A percentile compares a stretch with the other conserved stretches of the same genome.
These are phyloP conservation scores for Rostratula benghalensis DNA, from an alignment of 2,113 vertebrate genomes.

Conservation along the genomic window DNA sequence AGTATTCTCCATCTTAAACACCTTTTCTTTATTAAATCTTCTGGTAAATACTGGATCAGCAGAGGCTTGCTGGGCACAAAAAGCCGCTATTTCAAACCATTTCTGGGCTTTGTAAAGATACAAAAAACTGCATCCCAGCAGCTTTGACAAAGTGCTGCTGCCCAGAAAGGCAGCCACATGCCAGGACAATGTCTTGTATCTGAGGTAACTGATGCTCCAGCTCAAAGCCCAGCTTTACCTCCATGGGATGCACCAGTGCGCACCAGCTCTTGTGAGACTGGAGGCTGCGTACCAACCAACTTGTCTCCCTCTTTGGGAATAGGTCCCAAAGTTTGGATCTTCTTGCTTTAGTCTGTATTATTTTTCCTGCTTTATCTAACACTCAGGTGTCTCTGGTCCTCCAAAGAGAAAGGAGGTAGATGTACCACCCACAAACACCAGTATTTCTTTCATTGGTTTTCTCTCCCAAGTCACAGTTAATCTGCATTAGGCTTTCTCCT, in stretches of 20 bases:
- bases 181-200: not conserved
- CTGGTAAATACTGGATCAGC: not conserved
- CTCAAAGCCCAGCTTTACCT: not conserved
- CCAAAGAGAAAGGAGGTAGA: not conserved
- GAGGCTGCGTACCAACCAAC: accelerated
- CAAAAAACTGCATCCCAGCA: not conserved
- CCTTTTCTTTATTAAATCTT: not conserved
- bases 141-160: not conserved
- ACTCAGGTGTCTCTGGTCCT: not conserved
- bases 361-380: not conserved
- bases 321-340: not conserved
- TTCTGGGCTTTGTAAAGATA: not conserved
- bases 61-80: not conserved
- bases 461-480: not conserved
- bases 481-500: not conserved
- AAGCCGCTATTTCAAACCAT: not conserved
- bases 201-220: not conserved
- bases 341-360: not conserved
- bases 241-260: accelerated
- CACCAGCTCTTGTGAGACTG: not conserved
- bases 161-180: not conserved
- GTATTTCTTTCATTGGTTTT: not conserved
- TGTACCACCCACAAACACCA: not conserved
- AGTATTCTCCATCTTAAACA: not conserved
- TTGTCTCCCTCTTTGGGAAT: not conserved